phyloP scores from a whole-genome alignment of 2,797 vertebrate species.

The Lutjanus campechanus region DNA sequence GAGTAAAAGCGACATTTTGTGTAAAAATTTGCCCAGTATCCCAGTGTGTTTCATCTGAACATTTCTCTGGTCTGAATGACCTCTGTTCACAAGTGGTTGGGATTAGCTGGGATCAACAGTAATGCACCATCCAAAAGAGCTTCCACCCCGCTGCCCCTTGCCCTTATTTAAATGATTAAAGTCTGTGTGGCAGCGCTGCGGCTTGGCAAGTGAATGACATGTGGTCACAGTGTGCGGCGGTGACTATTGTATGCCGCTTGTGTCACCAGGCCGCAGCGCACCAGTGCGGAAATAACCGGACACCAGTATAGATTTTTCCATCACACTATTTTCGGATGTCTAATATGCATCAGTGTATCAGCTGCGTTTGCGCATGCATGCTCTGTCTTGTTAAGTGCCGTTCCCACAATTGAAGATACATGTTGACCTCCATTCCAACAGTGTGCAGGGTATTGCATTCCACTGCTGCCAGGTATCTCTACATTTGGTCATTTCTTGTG shows the following conservation, averaged over 20 bases:
- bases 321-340: conserved; percentile 74
- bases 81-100: conserved; percentile 50
- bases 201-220: conserved; percentile 68
- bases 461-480: conserved; percentile 28
- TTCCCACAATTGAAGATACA: conserved; percentile 29
- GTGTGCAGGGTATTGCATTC: conserved; percentile 24
- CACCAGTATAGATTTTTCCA: conserved; percentile 87
- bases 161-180: conserved; percentile 60
- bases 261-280: conserved; percentile 52
- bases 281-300: conserved; percentile 77
- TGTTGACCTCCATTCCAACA: conserved; percentile 33
- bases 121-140: conserved; percentile 50
- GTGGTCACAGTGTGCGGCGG: conserved; percentile 67
- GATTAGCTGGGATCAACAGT: conserved; percentile 61
- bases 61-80: conserved; percentile 45
- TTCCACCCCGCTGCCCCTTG: conserved; percentile 40
- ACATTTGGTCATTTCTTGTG: conserved; percentile 16
- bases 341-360: conserved; percentile 54
- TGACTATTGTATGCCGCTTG: conserved; percentile 58
- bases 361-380: conserved; percentile 44
- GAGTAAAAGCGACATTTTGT: not conserved
- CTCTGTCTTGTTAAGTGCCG: conserved; percentile 17
- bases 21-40: not conserved
- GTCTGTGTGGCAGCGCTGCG: conserved; percentile 37
- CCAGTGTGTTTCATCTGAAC: conserved; percentile 21